Evolutionary conservation across 30 jellyfish, hydroid and myxozoan genomes (phyloP), one percentile per base, ranked within the genome.

Genomic region (Rhopilema esculentum): DNA sequence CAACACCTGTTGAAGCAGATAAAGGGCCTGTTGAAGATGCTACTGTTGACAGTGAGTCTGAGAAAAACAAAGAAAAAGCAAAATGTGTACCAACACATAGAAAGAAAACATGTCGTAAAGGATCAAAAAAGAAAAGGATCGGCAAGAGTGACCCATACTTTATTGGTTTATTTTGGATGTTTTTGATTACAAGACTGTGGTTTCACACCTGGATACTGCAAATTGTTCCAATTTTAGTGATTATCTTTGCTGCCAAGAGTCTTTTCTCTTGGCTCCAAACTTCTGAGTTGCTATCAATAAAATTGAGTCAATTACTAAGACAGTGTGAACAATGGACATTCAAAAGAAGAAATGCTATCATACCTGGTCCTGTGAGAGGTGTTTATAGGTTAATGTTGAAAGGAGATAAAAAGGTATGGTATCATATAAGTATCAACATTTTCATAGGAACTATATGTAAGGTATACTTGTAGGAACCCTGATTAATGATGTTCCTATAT

Each of bases 61-160:
- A 63, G 49, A 69, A 85, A 50, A 24, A 70, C 8, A 72, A 64
- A 40, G 62, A 61, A 33, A 76, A 49, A 40, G 48, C 66, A 12
- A 72, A 53, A 29, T 76, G 23, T 2, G 57, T 57, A 24, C 50
- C 24, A 17, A 52, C 49, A 49, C 27, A 87, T 50, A 73, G 69
- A 82, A 66, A 79, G 48, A 31, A 48, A 16, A 48, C 70, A 8
- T 26, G 53, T 0, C 23, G 78, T 24, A 86, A 23, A 69, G 50
- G 75, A 21, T 40, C 90, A 0, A 64, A 72, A 23, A 75, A 65
- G 30, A 91, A 73, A 53, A 86, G 98, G 65, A 85, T 48, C 27
- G 95, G 97, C 20, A 89, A 77, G 30, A 94, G 98, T 77, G 97
- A 94, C 81, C 96, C 97, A 72, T 89, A 86, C 75, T 94, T 94